Evolutionary conservation across 2,888 invertebrate genomes (phyloP), one percentile per base, ranked within the genome.

Genomic region (Ormyrus thymus): DNA sequence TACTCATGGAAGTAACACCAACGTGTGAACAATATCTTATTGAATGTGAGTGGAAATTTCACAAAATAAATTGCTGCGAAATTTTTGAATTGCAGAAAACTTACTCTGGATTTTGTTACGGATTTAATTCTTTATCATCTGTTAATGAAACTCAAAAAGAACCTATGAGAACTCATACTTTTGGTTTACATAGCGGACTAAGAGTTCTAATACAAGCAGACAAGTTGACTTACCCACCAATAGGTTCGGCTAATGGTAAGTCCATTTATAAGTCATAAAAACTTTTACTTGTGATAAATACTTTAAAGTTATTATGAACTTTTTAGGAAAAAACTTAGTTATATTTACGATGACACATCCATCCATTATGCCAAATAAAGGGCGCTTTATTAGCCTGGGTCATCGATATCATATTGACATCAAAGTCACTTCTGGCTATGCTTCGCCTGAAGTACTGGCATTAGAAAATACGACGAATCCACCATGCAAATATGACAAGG

Each of bases 1-100:
- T 77, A 9, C 45, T 77, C 13, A 13, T 70, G 6, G 43, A 70
- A 53, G 15, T 56, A 10, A 53, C 68, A 61, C 71, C 69, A 0
- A 59, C 46, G 9, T 73, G 77, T 50, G 53, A 74, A 9, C 1
- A 64, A 13, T 53, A 73, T 9, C 13, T 77, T 5, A 15, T 53
- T 6, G n/a, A 59, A 10, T 79, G 79, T 55, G n/a, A 48, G 7
- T 79, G 79, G 79, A 9, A 45, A 7, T 59, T 56, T n/a, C 1
- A 13, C 1, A 0, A 0, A 3, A 48, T 11, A 29, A 51, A 70
- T 56, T 79, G 79, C 13, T 79, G 79, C n/a, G 15, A 76, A 4
- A 64, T 79, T 11, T 79, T 79, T 8, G 55, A 72, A 50, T 9
- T 56, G n/a, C 71, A 79, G 51, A 76, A 62, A 59, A 76, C 79